Base-by-base conservation (phyloP, 1,140 invertebrate genomes). In the Drosophila malerkotliana region DNA sequence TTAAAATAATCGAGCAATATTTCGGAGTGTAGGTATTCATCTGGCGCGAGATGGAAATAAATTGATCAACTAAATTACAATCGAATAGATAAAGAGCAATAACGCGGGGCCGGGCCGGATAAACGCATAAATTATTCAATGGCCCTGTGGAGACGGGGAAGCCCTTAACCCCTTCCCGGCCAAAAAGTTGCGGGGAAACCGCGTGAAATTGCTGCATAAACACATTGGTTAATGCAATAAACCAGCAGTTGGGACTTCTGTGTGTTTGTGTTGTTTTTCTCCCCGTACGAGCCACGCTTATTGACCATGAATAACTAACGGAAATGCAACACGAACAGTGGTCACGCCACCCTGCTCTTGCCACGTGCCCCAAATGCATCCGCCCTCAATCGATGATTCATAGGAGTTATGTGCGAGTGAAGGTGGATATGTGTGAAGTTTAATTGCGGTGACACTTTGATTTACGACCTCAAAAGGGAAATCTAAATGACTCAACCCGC, bases 51-150 rank as follows among this genome's bases (percentile, higher is more conserved):
- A 87, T 82, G 49, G 62, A 88, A 68, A 79, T 69, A 88, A 82
- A 88, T 82, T 76, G 71, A 88, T 87, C 63, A 82, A 88, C 78
- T 79, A 76, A 79, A 82, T 87, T 79, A 88, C 82, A 81, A 87
- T 81, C 64, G 58, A 54, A 63, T 80, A 75, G 81, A 81, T 78
- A 81, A 87, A 57, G 66, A 59, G 73, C 62, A 64, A 81, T 85
- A 81, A 68, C 66, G 61, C 44, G 58, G 7, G 54, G 24, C 63
- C 52, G 39, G 54, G 24, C 68, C 53, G 39, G 56, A 77, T 64
- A 49, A 69, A 74, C 64, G 72, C 58, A 58, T 53, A 72, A 75
- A 78, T 81, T 71, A 87, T 71, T 62, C 58, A 66, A 51, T 47
- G 32, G 39, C 49, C 59, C 52, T 14, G 30, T 34, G 21, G 55